Base-by-base conservation (phyloP, 2,797 vertebrate genomes). In the Falco novaeseelandiae region DNA sequence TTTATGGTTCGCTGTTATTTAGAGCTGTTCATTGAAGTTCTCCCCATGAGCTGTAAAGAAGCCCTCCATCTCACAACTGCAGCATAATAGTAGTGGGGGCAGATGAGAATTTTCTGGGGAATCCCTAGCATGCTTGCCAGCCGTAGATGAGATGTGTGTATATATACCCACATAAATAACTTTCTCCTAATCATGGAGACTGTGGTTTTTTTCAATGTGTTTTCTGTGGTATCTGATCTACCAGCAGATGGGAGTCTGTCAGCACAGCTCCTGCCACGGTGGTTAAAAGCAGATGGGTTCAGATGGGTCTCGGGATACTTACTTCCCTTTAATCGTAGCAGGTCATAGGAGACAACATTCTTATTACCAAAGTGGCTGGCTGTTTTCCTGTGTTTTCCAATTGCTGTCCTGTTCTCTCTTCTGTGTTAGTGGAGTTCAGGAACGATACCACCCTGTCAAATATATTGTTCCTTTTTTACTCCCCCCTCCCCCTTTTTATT, bases 211-310 rank as follows among this genome's bases (percentile, higher is more conserved):
- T 55, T 49, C 11, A 1, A 15, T 55, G 73, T 62, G 36, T 67
- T 29, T 92, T 87, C 65, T 90, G 48, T 67, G 42, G 19, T 91
- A 90, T 92, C 82, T 96, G 78, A 92, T 96, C 78, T 93, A 76
- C 91, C 93, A 95, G 92, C 84, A 96, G 92, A 77, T 93, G 94
- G 95, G 76, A 93, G 69, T 79, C 76, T 93, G 30, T 89, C 91
- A 96, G 59, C 63, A 59, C 51, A 87, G 32, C 61, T 88, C 14
- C 30, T 70, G 54, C 30, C 21, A 18, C 30, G 25, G 44, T 69
- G 74, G 46, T 93, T 88, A 62, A 73, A 76, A 74, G 10, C 65
- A 83, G 10, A 55, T 69, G 36, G 42, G 49, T 51, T 80, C 34
- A 76, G 65, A 52, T 69, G 30, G n/a, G 52, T 84, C 66, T 87